Conservation (phyloP, 2,888 invertebrate species). For the Caenorhabditis sp. region DNA sequence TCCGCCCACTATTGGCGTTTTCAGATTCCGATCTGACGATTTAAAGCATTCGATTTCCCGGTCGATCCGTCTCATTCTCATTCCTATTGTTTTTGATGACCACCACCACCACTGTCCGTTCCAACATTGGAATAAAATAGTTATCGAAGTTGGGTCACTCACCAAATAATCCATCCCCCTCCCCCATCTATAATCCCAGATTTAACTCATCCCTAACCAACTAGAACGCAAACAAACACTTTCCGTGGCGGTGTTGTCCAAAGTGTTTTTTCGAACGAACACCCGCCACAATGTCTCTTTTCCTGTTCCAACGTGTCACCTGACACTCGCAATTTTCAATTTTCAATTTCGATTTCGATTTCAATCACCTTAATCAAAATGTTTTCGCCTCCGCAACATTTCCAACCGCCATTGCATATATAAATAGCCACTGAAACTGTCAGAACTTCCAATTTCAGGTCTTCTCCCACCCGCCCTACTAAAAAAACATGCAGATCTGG, state of each 20-base stretch:
- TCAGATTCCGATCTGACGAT: slow-evolving; percentile 52
- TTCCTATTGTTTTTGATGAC: slow-evolving; percentile 6
- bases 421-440: slow-evolving; percentile 14
- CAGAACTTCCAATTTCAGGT: slow-evolving; percentile 15
- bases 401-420: not conserved
- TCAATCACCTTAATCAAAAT: slow-evolving; percentile 17
- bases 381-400: not conserved
- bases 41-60: slow-evolving; percentile 37
- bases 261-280: slow-evolving; percentile 6
- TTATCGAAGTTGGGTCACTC: not conserved
- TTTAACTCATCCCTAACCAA: slow-evolving; percentile 15
- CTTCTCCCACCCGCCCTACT: not conserved
- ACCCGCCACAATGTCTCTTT: not conserved
- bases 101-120: not conserved
- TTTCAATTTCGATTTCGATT: slow-evolving; percentile 1
- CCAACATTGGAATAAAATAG: not conserved
- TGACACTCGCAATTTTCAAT: not conserved
- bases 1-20: slow-evolving; percentile 40
- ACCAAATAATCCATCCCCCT: slow-evolving; percentile 1
- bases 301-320: not conserved
- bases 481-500: slow-evolving; percentile 88
- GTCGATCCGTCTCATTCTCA: slow-evolving; percentile 4
- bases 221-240: slow-evolving; percentile 19
- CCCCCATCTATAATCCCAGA: slow-evolving; percentile 25
- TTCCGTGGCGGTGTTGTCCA: too few species aligned